A percentile compares a stretch with the other conserved stretches of the same genome.
Conservation (phyloP, 2,797 vertebrate species). For the Hoplostethus atlanticus region DNA sequence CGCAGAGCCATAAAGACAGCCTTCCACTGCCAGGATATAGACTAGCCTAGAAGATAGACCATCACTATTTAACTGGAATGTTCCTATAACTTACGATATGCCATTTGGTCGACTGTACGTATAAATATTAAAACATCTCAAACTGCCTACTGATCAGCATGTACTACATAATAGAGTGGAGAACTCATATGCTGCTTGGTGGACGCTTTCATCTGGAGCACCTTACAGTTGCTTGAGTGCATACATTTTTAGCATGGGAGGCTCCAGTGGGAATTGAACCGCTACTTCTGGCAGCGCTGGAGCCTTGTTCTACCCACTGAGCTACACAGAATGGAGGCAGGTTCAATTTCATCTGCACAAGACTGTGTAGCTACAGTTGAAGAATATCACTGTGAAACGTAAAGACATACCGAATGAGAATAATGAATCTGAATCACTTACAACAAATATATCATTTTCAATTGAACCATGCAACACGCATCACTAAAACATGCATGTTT, state of each 20-base stretch:
- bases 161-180: neutral
- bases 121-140: conserved; percentile 25
- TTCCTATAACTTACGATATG: neutral
- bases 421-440: no score
- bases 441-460: neutral
- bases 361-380: no score
- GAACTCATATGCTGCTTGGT: conserved; percentile 22
- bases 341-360: conserved; percentile 19
- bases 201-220: conserved; percentile 26
- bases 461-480: neutral
- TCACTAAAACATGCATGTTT: neutral
- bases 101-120: conserved; percentile 6
- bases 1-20: conserved; percentile 8
- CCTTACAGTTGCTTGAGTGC: conserved; percentile 19
- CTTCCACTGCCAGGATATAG: neutral
- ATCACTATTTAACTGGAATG: no score
- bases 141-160: conserved; percentile 1
- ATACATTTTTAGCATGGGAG: conserved; percentile 22
- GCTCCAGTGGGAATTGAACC: conserved; percentile 17
- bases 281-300: no score
- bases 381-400: no score
- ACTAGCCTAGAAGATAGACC: no score
- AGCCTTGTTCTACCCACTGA: conserved; percentile 20
- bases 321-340: conserved; percentile 28
- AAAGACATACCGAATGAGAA: no score